Conservation (phyloP, 2,888 invertebrate species). For the Adela reaumurella region DNA sequence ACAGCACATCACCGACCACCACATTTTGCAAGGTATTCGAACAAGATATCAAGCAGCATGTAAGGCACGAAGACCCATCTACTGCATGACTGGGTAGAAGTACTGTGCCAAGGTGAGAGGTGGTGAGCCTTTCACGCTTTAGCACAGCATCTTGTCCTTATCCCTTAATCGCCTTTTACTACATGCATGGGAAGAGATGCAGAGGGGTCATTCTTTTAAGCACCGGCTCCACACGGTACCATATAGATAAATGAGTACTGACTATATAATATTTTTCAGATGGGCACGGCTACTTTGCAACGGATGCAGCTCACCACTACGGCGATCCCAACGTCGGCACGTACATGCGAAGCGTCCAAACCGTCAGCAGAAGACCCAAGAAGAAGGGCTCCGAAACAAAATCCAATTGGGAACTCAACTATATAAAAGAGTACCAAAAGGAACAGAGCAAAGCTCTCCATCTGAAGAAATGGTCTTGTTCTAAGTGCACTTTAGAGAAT, state of each 20-base stretch:
- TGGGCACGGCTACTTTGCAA: slow-evolving; percentile 27
- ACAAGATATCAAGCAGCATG: too few species aligned
- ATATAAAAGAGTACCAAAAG: slow-evolving; percentile 43
- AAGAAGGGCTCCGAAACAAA: slow-evolving; percentile 38
- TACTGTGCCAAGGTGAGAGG: too few species aligned
- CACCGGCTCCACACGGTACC: too few species aligned
- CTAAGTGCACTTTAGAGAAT: slow-evolving; percentile 74
- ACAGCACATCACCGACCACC: too few species aligned
- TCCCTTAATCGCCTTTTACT: too few species aligned
- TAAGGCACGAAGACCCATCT: too few species aligned
- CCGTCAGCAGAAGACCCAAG: slow-evolving; percentile 45
- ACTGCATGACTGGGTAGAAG: too few species aligned
- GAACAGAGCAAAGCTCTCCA: slow-evolving; percentile 40
- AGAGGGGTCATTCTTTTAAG: too few species aligned
- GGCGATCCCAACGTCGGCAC: slow-evolving; percentile 32
- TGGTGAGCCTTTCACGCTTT: too few species aligned
- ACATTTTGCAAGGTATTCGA: too few species aligned
- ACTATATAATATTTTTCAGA: not conserved
- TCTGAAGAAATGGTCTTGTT: slow-evolving; percentile 64
- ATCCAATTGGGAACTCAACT: slow-evolving; percentile 48
- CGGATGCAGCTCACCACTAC: slow-evolving; percentile 17
- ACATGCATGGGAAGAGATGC: too few species aligned
- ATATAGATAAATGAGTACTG: slow-evolving; percentile 18
- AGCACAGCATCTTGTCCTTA: too few species aligned
- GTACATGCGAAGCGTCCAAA: slow-evolving; percentile 40